phyloP scores from a whole-genome alignment of 2,888 invertebrate species.

The Carabus problematicus region DNA sequence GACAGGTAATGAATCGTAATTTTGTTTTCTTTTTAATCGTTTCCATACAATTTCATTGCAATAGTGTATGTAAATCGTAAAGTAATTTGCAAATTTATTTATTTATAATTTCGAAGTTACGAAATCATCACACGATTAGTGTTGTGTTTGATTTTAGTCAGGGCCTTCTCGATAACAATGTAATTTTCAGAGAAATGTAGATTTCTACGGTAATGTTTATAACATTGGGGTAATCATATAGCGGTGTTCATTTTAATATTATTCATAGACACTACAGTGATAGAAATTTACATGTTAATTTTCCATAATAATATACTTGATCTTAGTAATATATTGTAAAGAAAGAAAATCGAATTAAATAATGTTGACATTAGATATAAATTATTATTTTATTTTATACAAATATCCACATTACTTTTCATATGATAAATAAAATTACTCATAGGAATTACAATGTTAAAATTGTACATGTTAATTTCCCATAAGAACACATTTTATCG shows the following conservation, averaged over 20 bases:
- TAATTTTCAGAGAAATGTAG: too few species aligned
- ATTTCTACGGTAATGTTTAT: too few species aligned
- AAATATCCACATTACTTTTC: background rate
- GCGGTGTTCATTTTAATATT: constrained; percentile 5
- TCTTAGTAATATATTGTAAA: background rate
- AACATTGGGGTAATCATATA: background rate
- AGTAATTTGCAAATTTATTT: background rate
- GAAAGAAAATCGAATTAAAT: too few species aligned
- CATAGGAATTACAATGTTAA: too few species aligned
- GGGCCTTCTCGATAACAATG: too few species aligned
- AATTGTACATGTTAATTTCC: too few species aligned
- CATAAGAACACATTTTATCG: too few species aligned
- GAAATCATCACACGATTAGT: too few species aligned
- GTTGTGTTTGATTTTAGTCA: too few species aligned
- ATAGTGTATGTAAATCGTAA: constrained; percentile 1
- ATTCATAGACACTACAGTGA: constrained; percentile 5
- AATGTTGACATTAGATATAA: too few species aligned
- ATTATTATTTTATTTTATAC: constrained; percentile 10
- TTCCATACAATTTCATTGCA: constrained; percentile 21
- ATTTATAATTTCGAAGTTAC: too few species aligned
- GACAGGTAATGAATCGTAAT: constrained; percentile 59
- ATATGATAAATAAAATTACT: background rate
- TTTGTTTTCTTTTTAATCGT: constrained; percentile 2
- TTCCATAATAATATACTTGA: too few species aligned
- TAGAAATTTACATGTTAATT: background rate